Percentiles rank a stretch among this genome's conserved stretches.
These are phyloP conservation scores for Sinotaia quadrata DNA, from an alignment of 2,888 invertebrate species.

Conservation along the genomic window DNA sequence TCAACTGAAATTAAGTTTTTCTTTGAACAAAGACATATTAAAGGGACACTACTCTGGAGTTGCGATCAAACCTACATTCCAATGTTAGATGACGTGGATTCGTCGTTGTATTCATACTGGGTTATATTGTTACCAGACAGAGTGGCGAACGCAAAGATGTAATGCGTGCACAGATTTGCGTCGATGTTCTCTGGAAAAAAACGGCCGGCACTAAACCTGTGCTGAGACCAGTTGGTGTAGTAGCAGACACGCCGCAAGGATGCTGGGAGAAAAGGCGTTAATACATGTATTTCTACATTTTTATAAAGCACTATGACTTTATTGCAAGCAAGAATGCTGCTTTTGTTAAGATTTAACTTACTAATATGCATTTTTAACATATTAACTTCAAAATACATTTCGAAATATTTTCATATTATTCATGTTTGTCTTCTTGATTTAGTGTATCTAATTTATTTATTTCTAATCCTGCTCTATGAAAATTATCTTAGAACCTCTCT, in stretches of 20 bases:
- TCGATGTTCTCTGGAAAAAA: conserved; percentile 95
- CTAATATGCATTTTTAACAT: too few species aligned
- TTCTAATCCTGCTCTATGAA: too few species aligned
- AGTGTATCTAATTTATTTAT: too few species aligned
- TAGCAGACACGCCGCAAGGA: conserved; percentile 86
- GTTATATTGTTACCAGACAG: conserved; percentile 80
- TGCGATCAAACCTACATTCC: conserved; percentile 36
- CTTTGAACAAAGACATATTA: not conserved
- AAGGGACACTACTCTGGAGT: not conserved
- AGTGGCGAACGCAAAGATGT: conserved; percentile 98
- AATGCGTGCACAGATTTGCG: conserved; percentile 94
- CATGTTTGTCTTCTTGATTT: too few species aligned
- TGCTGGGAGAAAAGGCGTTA: conserved; percentile 73
- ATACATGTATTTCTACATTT: too few species aligned
- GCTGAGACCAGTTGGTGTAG: conserved; percentile 99
- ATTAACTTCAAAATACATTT: too few species aligned
- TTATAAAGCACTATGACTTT: too few species aligned
- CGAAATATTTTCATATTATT: too few species aligned
- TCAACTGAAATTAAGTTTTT: too few species aligned
- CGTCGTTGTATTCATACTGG: conserved; percentile 94
- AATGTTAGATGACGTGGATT: conserved; percentile 69
- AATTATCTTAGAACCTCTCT: too few species aligned
- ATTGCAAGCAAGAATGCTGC: too few species aligned
- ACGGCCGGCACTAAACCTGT: conserved; percentile 91
- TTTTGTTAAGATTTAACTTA: too few species aligned